These are phyloP conservation scores for Mycetomoellerius zeteki DNA, from an alignment of 1,140 invertebrate species.

Conservation along the genomic window DNA sequence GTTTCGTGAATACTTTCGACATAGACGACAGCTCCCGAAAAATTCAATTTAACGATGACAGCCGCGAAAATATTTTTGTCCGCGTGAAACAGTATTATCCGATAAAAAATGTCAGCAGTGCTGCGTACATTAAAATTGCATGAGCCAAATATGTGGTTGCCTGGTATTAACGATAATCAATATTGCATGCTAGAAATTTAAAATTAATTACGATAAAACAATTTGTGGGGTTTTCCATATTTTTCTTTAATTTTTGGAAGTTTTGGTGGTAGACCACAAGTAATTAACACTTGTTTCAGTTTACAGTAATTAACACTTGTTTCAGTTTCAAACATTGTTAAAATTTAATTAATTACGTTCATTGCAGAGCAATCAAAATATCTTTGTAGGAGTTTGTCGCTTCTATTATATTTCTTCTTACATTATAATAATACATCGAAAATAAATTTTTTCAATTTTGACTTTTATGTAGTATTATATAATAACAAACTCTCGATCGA, in stretches of 20 bases:
- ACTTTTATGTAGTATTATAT: background rate
- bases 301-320: constrained; percentile 28
- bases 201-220: constrained; percentile 10
- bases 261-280: background rate
- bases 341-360: constrained; percentile 38
- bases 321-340: background rate
- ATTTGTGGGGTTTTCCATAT: background rate
- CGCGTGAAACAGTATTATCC: background rate
- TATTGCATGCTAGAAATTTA: background rate
- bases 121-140: background rate
- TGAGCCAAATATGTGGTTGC: background rate
- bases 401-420: background rate
- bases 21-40: background rate
- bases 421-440: background rate
- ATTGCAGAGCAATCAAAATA: background rate
- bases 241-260: constrained; percentile 25
- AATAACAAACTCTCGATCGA: background rate
- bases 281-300: constrained; percentile 33
- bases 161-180: constrained; percentile 10
- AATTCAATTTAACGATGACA: constrained; percentile 28
- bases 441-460: background rate
- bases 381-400: background rate
- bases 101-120: background rate
- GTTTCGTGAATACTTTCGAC: constrained; percentile 1
- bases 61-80: constrained; percentile 35